phyloP scores from a whole-genome alignment of 2,113 vertebrate species.

The Callipepla californica region DNA sequence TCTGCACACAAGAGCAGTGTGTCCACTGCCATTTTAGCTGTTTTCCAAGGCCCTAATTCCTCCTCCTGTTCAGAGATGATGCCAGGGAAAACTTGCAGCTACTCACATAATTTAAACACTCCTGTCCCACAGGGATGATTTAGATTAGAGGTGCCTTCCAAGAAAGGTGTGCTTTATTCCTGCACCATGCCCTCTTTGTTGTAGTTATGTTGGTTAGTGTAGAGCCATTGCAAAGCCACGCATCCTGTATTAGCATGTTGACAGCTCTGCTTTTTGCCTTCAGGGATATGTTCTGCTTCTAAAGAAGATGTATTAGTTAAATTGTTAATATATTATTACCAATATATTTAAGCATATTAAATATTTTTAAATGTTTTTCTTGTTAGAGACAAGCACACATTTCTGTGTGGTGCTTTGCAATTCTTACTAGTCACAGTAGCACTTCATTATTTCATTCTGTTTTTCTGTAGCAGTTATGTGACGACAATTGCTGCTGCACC shows the following conservation, averaged over 20 bases:
- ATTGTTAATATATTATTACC: not conserved
- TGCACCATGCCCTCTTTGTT: not conserved
- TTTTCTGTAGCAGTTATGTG: not conserved
- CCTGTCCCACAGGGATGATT: not conserved
- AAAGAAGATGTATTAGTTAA: not conserved
- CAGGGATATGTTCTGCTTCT: not conserved
- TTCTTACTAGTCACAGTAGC: not conserved
- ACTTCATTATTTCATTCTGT: not conserved
- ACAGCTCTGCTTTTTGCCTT: slow-evolving; percentile 13
- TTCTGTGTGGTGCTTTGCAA: not conserved
- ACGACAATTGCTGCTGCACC: not conserved
- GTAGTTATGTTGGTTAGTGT: slow-evolving; percentile 2
- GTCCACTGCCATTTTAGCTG: not conserved
- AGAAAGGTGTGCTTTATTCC: not conserved
- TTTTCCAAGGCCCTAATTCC: not conserved
- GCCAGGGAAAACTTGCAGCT: not conserved
- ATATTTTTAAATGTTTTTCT: not conserved
- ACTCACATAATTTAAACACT: not conserved
- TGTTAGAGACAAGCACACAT: not conserved
- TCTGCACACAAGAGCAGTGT: rapidly evolving
- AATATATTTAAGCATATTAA: not conserved
- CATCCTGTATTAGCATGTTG: not conserved
- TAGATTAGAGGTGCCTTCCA: not conserved
- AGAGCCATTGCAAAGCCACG: not conserved
- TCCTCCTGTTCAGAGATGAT: not conserved